These are phyloP conservation scores for Chelonoidis abingdonii DNA, from an alignment of 2,113 vertebrate species.

Conservation along the genomic window DNA sequence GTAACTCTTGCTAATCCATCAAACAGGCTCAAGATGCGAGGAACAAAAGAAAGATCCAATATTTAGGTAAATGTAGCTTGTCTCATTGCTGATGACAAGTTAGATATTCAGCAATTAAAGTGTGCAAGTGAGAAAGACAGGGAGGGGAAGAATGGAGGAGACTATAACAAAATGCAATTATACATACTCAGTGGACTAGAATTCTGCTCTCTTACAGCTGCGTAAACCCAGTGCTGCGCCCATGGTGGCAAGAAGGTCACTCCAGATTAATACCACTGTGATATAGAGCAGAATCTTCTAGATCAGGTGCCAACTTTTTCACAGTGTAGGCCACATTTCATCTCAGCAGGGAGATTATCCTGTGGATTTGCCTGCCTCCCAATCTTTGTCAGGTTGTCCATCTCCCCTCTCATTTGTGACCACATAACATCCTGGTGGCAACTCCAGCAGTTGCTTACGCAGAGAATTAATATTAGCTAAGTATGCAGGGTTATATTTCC, in stretches of 20 bases:
- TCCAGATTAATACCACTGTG: not conserved
- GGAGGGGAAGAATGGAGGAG: not conserved
- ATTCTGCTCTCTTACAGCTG: not conserved
- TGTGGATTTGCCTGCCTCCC: not conserved
- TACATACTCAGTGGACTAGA: not conserved
- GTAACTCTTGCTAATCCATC: conserved; percentile 40
- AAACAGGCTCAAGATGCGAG: not conserved
- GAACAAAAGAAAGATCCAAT: not conserved
- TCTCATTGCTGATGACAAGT: not conserved
- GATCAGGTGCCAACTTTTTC: not conserved
- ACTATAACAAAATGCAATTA: not conserved
- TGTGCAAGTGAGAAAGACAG: not conserved
- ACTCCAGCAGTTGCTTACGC: not conserved
- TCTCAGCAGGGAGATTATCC: not conserved
- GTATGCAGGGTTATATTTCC: not conserved
- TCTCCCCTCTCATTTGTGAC: not conserved
- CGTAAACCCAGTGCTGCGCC: not conserved
- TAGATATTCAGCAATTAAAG: not conserved
- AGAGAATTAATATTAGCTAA: not conserved
- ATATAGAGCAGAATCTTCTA: not conserved
- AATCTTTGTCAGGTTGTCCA: not conserved
- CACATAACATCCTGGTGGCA: not conserved
- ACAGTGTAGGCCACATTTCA: not conserved
- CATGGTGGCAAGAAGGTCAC: not conserved
- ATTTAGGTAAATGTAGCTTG: not conserved